These are phyloP conservation scores for Bursaphelenchus okinawaensis DNA, from an alignment of 2,888 invertebrate genomes.

Conservation along the genomic window DNA sequence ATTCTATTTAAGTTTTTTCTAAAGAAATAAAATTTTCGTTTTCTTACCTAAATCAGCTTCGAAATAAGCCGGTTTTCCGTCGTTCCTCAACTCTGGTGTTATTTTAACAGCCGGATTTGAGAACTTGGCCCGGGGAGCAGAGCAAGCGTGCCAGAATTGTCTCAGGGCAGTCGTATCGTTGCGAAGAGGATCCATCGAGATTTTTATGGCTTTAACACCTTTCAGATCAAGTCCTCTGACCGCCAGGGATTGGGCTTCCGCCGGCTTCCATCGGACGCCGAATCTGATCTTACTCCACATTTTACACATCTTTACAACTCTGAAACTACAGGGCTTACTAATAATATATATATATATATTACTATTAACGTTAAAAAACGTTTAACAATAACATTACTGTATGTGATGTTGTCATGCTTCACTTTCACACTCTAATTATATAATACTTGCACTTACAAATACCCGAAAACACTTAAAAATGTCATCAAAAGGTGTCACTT, in stretches of 20 bases:
- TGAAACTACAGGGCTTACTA: too few relatives aligned
- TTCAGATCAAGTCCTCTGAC: slow-evolving; percentile 41
- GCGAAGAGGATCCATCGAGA: slow-evolving; percentile 51
- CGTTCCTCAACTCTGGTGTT: slow-evolving; percentile 45
- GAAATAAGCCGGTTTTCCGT: slow-evolving; percentile 47
- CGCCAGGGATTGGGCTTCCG: slow-evolving; percentile 42
- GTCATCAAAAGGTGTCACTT: too few relatives aligned
- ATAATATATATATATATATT: too few relatives aligned
- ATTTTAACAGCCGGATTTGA: slow-evolving; percentile 45
- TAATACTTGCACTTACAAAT: too few relatives aligned
- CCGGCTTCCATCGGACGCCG: slow-evolving; percentile 52
- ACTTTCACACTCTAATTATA: too few relatives aligned
- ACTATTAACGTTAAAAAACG: not conserved
- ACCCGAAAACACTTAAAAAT: too few relatives aligned
- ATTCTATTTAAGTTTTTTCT: slow-evolving; percentile 7
- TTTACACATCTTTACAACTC: too few relatives aligned
- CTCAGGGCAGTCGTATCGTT: slow-evolving; percentile 36
- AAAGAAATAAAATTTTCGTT: not conserved
- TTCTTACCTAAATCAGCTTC: slow-evolving; percentile 47
- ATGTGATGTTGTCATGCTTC: too few relatives aligned
- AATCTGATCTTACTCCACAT: slow-evolving; percentile 51
- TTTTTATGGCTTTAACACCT: slow-evolving; percentile 43
- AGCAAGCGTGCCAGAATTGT: slow-evolving; percentile 48
- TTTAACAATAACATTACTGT: slow-evolving; percentile 6
- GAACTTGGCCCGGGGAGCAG: slow-evolving; percentile 39